These are phyloP conservation scores for Notamacropus eugenii DNA, from an alignment of 2,797 vertebrate genomes.

Conservation along the genomic window DNA sequence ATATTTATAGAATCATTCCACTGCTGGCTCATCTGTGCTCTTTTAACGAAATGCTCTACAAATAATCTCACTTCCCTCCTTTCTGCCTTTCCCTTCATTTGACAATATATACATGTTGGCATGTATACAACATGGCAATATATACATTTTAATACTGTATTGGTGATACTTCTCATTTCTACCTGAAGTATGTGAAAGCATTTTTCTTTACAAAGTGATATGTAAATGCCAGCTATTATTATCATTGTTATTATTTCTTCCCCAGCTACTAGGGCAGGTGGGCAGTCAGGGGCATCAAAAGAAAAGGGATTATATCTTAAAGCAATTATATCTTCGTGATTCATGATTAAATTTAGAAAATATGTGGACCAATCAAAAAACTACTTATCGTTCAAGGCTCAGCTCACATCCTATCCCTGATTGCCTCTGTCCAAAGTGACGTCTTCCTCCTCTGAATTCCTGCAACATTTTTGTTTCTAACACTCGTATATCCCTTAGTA, in stretches of 20 bases:
- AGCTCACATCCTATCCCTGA: background rate
- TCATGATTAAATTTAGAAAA: background rate
- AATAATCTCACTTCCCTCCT: background rate
- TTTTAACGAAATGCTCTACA: background rate
- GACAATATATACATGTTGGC: fast-evolving
- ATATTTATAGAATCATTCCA: background rate
- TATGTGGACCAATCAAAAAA: fast-evolving
- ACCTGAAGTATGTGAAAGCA: background rate
- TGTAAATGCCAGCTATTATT: background rate
- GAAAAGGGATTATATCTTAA: background rate
- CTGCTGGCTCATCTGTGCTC: background rate
- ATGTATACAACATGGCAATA: background rate
- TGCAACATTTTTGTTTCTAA: background rate
- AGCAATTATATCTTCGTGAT: background rate
- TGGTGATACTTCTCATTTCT: background rate
- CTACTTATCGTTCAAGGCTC: background rate
- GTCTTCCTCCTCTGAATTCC: background rate
- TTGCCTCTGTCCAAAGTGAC: background rate
- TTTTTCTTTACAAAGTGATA: background rate
- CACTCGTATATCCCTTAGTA: background rate
- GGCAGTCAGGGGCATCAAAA: background rate
- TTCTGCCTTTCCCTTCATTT: background rate
- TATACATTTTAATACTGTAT: background rate
- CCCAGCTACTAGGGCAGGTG: background rate
- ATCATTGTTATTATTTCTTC: background rate